Evolutionary conservation across 2,113 vertebrate species (phyloP), one percentile per base, ranked within the genome.

Genomic region (Lycaon pictus): DNA sequence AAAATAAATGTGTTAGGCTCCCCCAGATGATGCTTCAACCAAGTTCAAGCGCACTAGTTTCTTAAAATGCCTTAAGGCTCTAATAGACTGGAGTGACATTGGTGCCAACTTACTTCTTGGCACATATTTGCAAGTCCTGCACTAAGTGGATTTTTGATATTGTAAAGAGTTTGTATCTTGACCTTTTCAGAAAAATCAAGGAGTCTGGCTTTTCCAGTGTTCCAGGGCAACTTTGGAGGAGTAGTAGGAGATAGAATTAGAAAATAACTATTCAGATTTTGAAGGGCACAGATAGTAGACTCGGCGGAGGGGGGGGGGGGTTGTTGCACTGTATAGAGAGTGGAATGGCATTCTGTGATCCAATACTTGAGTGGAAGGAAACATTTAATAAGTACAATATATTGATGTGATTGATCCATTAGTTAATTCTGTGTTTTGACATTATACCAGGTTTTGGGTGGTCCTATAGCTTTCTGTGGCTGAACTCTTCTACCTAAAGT

Each of bases 381-480:
- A 76, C 69, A 60, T 11, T 7, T 3, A 35, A 69, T 90, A 82
- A 69, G 20, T 35, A 55, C 6, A 92, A 11, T 53, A 3, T 32
- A 74, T 11, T 27, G 27, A 22, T 74, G 16, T 3, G 9, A 1
- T 76, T 6, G 27, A 37, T 20, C 37, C 7, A 25, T 51, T 11
- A 63, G 13, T 85, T 43, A 94, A 23, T 88, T 90, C 69, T 62
- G 23, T 80, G 1, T 79, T 91, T 71, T 81, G 71, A 29, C 77
- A 12, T 82, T 58, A 79, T 81, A 32, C 67, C 72, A 55, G 17
- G 62, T 92, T 94, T 94, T 93, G 35, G 67, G 86, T 96, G 48
- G 83, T 90, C 25, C 87, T 87, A 93, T 62, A 82, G 71, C 58
- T 95, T 97, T 81, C 20, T 16, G 1, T 60, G 35, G 19, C n/a